Evolutionary conservation across 2,888 invertebrate species (phyloP), one percentile per base, ranked within the genome.

Genomic region (Tenthredo notha): DNA sequence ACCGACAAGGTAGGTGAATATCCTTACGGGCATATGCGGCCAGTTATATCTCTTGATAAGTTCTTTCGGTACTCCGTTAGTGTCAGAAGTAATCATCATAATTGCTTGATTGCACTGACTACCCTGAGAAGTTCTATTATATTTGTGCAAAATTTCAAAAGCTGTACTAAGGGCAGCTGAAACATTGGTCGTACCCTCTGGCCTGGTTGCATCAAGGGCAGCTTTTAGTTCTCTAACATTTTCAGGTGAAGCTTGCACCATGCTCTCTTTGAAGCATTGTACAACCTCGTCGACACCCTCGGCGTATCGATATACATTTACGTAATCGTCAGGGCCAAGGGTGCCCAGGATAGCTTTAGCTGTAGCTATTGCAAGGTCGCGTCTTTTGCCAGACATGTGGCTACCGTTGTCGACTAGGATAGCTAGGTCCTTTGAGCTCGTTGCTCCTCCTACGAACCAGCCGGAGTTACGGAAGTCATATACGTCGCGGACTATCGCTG

Each of bases 71-170:
- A 95, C 95, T 67, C 94, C 95, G 2, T 98, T 97, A 15, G 98
- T 98, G 33, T 98, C 99, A 88, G 98, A 98, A 0, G 99, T 99
- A 86, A 99, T 97, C 84, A 99, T 94, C 97, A 99, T 98, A 84
- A 99, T 99, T 2, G 99, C 99, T 94, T 99, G 99, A 94, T 99
- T 99, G 92, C 99, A 99, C 92, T 98, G 98, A 90, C 98, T 97
- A 5, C 98, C 98, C 90, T 96, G 96, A 0, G 97, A 96, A 0
- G 97, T 97, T 88, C 97, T 96, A 91, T 98, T 98, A 90, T 98
- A 98, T 95, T 97, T 96, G 92, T 97, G 97, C 82, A 99, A 95
- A 87, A 99, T 96, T 93, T 98, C 97, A 92, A 99, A 99, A 7
- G 98, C 99, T 65, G 97, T 96, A 84, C 96, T 96, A n/a, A 99